Evolutionary conservation across 1,140 invertebrate genomes (phyloP).

Genomic region (Drosophila tristis): DNA sequence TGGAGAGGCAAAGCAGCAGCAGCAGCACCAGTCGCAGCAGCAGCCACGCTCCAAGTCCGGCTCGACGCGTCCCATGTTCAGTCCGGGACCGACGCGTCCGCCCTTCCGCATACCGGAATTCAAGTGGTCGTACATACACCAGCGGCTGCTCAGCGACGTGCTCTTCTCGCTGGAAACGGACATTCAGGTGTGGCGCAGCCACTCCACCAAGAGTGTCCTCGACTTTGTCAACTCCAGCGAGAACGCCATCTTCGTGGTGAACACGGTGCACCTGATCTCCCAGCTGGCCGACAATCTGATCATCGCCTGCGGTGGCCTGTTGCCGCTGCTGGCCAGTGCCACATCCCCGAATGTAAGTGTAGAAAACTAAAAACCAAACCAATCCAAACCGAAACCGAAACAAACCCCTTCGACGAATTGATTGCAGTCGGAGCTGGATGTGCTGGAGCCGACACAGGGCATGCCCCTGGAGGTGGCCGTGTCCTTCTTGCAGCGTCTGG

Average conservation of each 20-base stretch:
- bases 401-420: background rate
- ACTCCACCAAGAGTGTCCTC: slow-evolving; percentile 97
- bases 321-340: slow-evolving; percentile 98
- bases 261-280: slow-evolving; percentile 99
- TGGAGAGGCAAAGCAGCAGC: slow-evolving; percentile 6
- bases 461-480: slow-evolving; percentile 99
- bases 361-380: no score
- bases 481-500: slow-evolving; percentile 97
- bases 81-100: slow-evolving; percentile 96
- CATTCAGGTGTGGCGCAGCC: slow-evolving; percentile 95
- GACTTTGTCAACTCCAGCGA: slow-evolving; percentile 99
- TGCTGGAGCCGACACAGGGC: slow-evolving; percentile 98
- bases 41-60: slow-evolving; percentile 86
- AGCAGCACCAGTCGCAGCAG: slow-evolving; percentile 2
- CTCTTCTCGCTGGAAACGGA: slow-evolving; percentile 98
- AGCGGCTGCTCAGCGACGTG: slow-evolving; percentile 97
- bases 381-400: no score
- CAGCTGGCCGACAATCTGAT: slow-evolving; percentile 99
- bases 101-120: slow-evolving; percentile 99
- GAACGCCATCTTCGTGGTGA: slow-evolving; percentile 99
- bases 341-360: slow-evolving; percentile 98
- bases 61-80: slow-evolving; percentile 94
- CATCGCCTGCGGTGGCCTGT: slow-evolving; percentile 98
- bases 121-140: slow-evolving; percentile 99
- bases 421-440: slow-evolving; percentile 97